Percentiles rank a stretch among this genome's conserved stretches.
Evolutionary conservation across 2,888 invertebrate genomes (phyloP).

Genomic region (Trypoxylon attenuatum): DNA sequence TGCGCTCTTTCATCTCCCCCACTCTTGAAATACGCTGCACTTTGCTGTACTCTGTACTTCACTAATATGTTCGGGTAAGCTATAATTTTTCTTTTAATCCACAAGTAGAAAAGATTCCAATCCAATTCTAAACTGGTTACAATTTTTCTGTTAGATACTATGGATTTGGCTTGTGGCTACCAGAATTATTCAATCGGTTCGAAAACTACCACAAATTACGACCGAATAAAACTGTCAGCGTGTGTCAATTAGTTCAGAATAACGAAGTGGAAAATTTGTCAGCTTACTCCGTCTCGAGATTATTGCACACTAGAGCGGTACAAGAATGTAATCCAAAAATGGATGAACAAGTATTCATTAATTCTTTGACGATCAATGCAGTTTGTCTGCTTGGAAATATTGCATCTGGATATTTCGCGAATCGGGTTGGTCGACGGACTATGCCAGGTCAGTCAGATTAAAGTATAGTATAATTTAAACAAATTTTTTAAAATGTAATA

Average conservation of each 20-base stretch:
- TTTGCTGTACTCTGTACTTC: slow-evolving; percentile 80
- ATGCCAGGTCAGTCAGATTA: slow-evolving; percentile 66
- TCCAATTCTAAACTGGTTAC: no score
- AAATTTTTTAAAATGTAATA: neutral
- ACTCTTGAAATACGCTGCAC: slow-evolving; percentile 76
- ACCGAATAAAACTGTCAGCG: slow-evolving; percentile 75
- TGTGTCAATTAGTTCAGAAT: slow-evolving; percentile 72
- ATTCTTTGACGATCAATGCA: slow-evolving; percentile 81
- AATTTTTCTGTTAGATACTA: slow-evolving; percentile 79
- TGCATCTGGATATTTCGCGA: slow-evolving; percentile 79
- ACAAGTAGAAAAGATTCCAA: no score
- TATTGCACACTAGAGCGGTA: neutral
- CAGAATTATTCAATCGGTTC: slow-evolving; percentile 82
- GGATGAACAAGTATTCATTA: slow-evolving; percentile 79
- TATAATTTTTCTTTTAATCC: neutral
- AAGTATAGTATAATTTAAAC: neutral
- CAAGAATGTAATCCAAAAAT: slow-evolving; percentile 74
- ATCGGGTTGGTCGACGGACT: slow-evolving; percentile 64
- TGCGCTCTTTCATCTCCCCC: slow-evolving; percentile 77
- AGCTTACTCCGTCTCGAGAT: slow-evolving; percentile 9
- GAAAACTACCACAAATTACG: slow-evolving; percentile 71
- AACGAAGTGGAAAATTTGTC: neutral
- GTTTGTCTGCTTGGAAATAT: slow-evolving; percentile 81
- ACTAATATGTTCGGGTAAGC: slow-evolving; percentile 81
- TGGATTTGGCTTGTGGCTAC: slow-evolving; percentile 85